A percentile compares a stretch with the other conserved stretches of the same genome.
Conservation (phyloP, 2,113 vertebrate species). For the Myrmecobius fasciatus region DNA sequence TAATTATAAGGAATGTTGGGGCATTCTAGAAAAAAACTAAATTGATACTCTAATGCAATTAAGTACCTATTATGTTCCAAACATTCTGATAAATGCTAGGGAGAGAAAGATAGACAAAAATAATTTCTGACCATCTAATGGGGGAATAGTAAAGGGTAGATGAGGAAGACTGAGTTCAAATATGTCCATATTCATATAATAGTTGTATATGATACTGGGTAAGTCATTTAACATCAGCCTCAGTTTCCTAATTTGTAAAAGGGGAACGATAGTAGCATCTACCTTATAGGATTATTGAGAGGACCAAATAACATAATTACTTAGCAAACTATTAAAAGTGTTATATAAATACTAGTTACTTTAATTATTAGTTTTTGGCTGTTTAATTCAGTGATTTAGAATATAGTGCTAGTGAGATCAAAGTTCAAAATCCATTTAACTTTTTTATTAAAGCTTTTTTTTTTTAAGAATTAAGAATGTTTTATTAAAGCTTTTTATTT, state of each 20-base stretch:
- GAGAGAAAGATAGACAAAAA: neutral
- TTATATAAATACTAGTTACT: neutral
- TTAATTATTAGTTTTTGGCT: constrained; percentile 33
- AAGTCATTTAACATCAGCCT: neutral
- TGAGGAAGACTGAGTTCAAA: neutral
- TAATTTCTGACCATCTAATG: neutral
- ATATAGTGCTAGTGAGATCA: neutral
- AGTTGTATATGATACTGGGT: neutral
- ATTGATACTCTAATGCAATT: constrained; percentile 8
- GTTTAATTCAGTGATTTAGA: constrained; percentile 27
- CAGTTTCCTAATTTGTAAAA: neutral
- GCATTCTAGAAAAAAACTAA: constrained; percentile 42
- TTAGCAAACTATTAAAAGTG: neutral
- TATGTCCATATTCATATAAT: neutral
- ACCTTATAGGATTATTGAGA: neutral
- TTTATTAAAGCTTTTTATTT: no score
- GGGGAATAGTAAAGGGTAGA: neutral
- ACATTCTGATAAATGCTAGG: neutral
- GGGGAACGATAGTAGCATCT: neutral
- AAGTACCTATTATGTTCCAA: neutral
- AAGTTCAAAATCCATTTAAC: neutral
- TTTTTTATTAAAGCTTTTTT: no score
- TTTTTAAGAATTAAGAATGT: no score
- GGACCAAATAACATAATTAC: neutral
- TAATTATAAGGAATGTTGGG: constrained; percentile 26